These are phyloP conservation scores for Bombus haemorrhoidalis DNA, from an alignment of 1,140 invertebrate species.

Conservation along the genomic window DNA sequence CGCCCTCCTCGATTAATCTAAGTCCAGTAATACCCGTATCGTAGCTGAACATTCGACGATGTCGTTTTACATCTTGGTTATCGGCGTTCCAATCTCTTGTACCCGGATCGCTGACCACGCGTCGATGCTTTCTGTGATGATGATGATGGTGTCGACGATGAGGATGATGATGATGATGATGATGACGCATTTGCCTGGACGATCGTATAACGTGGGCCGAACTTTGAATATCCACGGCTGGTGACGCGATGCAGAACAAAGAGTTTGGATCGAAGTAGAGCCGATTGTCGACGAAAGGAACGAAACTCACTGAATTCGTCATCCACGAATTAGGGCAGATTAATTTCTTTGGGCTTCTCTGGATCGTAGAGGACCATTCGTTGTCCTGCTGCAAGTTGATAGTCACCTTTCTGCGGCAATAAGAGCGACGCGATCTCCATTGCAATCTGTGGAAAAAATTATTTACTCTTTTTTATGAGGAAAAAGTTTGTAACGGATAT, in stretches of 20 bases:
- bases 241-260: constrained; percentile 41
- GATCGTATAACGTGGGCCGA: constrained; percentile 67
- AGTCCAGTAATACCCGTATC: constrained; percentile 48
- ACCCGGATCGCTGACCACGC: constrained; percentile 73
- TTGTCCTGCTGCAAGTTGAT: constrained; percentile 46
- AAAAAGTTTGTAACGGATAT: not conserved
- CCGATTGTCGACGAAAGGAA: constrained; percentile 75
- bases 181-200: constrained; percentile 61
- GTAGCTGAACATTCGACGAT: constrained; percentile 71
- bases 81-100: constrained; percentile 46
- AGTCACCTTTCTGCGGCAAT: constrained; percentile 52
- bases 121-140: constrained; percentile 61
- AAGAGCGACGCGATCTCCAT: constrained; percentile 37
- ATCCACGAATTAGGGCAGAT: constrained; percentile 30
- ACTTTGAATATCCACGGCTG: constrained; percentile 48
- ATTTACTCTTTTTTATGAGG: not conserved
- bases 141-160: constrained; percentile 45
- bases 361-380: constrained; percentile 19
- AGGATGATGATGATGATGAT: constrained; percentile 59
- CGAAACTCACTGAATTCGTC: constrained; percentile 47
- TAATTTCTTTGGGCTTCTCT: constrained; percentile 22
- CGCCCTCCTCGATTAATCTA: constrained; percentile 22
- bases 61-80: constrained; percentile 37
- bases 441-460: constrained; percentile 32
- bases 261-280: constrained; percentile 73